phyloP scores from a whole-genome alignment of 2,797 vertebrate species.

The Etheostoma perlongum region DNA sequence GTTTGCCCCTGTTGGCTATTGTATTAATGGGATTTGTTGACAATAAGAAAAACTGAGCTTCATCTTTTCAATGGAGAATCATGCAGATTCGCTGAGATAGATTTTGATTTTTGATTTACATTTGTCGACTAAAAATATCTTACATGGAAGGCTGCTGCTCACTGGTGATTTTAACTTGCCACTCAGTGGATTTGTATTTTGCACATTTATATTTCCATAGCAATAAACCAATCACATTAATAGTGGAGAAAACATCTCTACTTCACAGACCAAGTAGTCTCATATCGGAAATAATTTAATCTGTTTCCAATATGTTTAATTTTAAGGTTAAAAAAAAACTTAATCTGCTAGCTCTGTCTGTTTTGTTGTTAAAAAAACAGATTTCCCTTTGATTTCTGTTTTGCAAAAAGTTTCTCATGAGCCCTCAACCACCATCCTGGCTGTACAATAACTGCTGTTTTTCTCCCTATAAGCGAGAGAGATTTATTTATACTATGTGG shows the following conservation, averaged over 20 bases:
- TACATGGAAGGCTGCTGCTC: no score
- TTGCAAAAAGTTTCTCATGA: slow-evolving; percentile 5
- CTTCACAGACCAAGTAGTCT: neutral
- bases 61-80: neutral
- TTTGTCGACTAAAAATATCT: no score
- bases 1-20: no score
- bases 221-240: neutral
- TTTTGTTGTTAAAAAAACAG: neutral
- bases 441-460: neutral
- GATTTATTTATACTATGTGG: neutral
- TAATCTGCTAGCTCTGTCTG: neutral
- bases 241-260: neutral
- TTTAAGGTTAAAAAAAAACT: neutral
- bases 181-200: neutral
- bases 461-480: neutral
- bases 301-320: neutral
- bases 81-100: neutral
- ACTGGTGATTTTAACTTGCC: no score
- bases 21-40: no score
- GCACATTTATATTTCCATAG: neutral
- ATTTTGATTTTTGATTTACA: neutral
- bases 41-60: neutral
- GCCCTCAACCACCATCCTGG: neutral
- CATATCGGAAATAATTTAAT: neutral
- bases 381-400: neutral